Conservation (phyloP, 2,797 vertebrate genomes). For the Ambastaia sidthimunki region DNA sequence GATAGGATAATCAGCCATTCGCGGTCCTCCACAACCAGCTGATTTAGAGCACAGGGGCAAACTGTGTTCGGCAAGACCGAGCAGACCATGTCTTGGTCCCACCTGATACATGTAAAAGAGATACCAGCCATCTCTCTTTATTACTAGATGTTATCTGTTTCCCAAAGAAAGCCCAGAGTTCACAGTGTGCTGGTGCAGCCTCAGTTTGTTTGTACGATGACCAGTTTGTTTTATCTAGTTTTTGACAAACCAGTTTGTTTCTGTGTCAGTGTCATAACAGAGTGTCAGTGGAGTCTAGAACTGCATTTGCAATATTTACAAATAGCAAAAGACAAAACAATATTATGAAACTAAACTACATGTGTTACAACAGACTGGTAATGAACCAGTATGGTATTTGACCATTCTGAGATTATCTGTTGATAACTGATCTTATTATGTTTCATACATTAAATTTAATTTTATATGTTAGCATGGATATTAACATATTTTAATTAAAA, state of each 20-base stretch:
- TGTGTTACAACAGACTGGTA: neutral
- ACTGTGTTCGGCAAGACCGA: slow-evolving; percentile 45
- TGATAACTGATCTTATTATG: no score
- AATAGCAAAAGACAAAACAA: neutral
- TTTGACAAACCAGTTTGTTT: slow-evolving; percentile 31
- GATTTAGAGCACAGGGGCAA: slow-evolving; percentile 39
- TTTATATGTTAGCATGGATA: no score
- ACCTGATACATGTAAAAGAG: slow-evolving; percentile 52
- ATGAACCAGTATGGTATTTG: no score
- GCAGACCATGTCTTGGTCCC: slow-evolving; percentile 30
- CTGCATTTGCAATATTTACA: neutral
- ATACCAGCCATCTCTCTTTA: slow-evolving; percentile 49
- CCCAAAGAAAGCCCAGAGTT: slow-evolving; percentile 36
- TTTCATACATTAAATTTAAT: no score
- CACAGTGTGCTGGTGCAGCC: slow-evolving; percentile 17
- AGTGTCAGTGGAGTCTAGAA: neutral
- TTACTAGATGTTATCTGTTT: slow-evolving; percentile 55
- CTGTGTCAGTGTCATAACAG: slow-evolving; percentile 3
- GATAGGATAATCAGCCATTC: slow-evolving; percentile 32
- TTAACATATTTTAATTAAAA: no score
- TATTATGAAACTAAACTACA: neutral
- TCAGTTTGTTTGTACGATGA: slow-evolving; percentile 31
- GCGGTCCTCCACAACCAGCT: slow-evolving; percentile 27
- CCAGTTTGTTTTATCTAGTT: slow-evolving; percentile 42
- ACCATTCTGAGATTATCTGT: no score